Evolutionary conservation across 2,113 vertebrate species (phyloP).

Genomic region (Gorsachius goisagi): DNA sequence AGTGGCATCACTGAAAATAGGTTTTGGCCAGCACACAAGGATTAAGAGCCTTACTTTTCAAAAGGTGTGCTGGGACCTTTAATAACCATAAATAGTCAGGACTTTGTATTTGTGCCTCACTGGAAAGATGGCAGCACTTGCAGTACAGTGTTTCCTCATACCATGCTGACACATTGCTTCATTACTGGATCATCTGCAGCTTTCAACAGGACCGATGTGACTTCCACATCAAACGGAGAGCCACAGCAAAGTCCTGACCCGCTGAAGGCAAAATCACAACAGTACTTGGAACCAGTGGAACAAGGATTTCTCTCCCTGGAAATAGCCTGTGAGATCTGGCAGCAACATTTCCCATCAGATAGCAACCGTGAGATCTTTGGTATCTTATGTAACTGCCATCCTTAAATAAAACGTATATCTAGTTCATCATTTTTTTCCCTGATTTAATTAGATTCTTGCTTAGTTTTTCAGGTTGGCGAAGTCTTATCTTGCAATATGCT

Average conservation of each 20-base stretch:
- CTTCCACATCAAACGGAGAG: neutral
- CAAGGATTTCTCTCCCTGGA: conserved; percentile 10
- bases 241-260: neutral
- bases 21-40: neutral
- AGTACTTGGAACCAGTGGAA: neutral
- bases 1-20: conserved; percentile 42
- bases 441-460: conserved; percentile 61
- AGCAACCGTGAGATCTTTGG: conserved; percentile 22
- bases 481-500: conserved; percentile 43
- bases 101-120: neutral
- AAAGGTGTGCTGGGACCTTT: neutral
- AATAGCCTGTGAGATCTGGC: conserved; percentile 13
- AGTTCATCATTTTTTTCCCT: neutral
- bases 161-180: neutral
- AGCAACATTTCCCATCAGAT: conserved; percentile 26
- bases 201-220: neutral
- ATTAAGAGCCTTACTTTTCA: conserved; percentile 46
- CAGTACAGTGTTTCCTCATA: neutral
- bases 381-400: conserved; percentile 47
- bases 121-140: neutral
- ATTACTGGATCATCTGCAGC: neutral
- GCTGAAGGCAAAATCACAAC: neutral
- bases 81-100: conserved; percentile 54
- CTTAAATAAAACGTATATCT: conserved; percentile 45
- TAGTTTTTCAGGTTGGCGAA: conserved; percentile 31